Percentiles rank a stretch among this genome's conserved stretches.
Evolutionary conservation across 2,113 vertebrate species (phyloP).

Genomic region (Xenotilapia flavipinnis): DNA sequence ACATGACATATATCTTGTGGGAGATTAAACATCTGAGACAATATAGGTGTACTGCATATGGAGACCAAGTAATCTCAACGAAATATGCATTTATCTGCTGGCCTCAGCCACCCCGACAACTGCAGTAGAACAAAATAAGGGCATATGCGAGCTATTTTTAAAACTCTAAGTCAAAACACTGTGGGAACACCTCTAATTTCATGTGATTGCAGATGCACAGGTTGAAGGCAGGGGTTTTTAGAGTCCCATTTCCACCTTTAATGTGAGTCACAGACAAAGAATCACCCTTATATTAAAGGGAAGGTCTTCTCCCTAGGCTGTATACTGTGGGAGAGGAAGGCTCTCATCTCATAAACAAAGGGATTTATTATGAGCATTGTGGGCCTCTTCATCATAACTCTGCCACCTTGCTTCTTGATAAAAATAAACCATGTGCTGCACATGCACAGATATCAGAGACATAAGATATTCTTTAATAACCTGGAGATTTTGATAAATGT

Average conservation of each 20-base stretch:
- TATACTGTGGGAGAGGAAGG: background rate
- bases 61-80: background rate
- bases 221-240: slow-evolving; percentile 1
- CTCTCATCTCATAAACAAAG: background rate
- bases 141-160: slow-evolving; percentile 30
- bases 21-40: background rate
- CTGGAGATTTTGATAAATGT: background rate
- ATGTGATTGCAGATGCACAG: slow-evolving; percentile 30
- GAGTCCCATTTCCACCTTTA: background rate
- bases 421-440: background rate
- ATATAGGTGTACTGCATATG: background rate
- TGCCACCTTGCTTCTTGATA: background rate
- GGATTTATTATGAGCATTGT: background rate
- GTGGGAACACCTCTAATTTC: slow-evolving; percentile 29
- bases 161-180: background rate
- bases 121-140: slow-evolving; percentile 15
- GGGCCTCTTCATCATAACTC: background rate
- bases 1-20: background rate
- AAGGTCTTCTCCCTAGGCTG: background rate
- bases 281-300: background rate
- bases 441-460: background rate
- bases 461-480: background rate
- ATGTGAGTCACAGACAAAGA: background rate
- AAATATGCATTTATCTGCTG: background rate
- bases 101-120: background rate